A percentile compares a stretch with the other conserved stretches of the same genome.
Conservation (phyloP, 2,797 vertebrate species). For the Amblyraja radiata region DNA sequence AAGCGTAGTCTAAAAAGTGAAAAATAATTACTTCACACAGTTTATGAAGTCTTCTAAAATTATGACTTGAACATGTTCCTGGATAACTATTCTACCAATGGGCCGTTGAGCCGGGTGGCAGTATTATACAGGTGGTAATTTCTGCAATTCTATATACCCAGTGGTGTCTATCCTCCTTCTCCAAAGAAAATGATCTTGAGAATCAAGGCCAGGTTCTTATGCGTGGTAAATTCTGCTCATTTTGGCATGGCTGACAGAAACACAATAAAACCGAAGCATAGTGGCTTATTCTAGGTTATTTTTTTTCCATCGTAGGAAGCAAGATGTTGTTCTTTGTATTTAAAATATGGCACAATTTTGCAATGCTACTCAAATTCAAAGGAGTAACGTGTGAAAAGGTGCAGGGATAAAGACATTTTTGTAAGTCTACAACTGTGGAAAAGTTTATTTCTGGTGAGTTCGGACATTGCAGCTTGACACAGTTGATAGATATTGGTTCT, state of each 20-base stretch:
- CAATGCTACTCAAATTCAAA: background rate
- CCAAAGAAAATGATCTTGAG: background rate
- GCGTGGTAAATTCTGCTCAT: background rate
- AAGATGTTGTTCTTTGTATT: background rate
- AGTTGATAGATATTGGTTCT: background rate
- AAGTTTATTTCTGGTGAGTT: background rate
- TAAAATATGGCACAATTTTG: background rate
- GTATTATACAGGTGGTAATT: background rate
- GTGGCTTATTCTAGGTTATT: background rate
- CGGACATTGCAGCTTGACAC: background rate
- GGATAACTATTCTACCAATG: background rate
- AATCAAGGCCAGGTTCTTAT: background rate
- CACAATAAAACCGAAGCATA: background rate
- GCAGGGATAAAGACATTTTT: background rate
- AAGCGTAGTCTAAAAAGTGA: background rate
- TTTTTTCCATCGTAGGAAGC: background rate
- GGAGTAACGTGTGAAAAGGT: background rate
- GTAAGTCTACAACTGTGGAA: background rate
- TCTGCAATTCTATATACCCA: background rate
- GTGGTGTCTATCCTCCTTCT: no score
- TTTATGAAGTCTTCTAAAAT: background rate
- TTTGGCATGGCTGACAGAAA: background rate
- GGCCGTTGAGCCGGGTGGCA: no score
- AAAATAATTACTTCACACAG: background rate
- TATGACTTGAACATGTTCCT: background rate